Base-by-base conservation (phyloP, 92 coral and sea anemone genomes). In the Bergia sp. region DNA sequence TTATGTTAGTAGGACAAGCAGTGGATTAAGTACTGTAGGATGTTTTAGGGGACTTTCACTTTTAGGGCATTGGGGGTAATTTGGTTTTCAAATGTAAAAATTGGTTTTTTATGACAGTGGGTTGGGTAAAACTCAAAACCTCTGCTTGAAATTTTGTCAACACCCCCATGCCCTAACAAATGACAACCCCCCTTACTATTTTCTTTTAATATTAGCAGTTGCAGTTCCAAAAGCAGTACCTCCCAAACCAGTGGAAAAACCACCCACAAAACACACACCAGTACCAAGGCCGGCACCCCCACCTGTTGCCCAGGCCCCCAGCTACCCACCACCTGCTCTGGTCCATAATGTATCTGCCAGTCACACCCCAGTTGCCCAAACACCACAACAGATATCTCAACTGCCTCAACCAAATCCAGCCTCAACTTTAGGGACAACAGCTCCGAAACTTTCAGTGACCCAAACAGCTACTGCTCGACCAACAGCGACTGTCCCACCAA, bases 221-320 rank as follows among this genome's bases (percentile, higher is more conserved):
- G 42, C 87, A 84, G 87, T 69, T 69, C 47, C 58, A 69, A 84
- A 84, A 37, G 36, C 44, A 71, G 61, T 61, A 4, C 43, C 64
- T 49, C 16, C 87, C 41, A 84, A 69, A 84, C 87, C 87, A 5
- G 87, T 47, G 16, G 87, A 84, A 47, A 84, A 84, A 42, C 87
- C 65, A 6, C 87, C 75, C 43, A 10, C 61, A 18, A 82, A 64
- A 66, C 75, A 64, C 58, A 20, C 86, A 16, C 37, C 72, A 12
- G 40, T 67, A 84, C 78, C 76, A 10, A 66, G 37, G 40, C 77
- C 87, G 13, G 9, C 44, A 20, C 41, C 43, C 29, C 79, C 50
- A 43, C 36, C 61, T 1, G 66, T 37, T 9, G 78, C 38, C 13
- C 78, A 84, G 43, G 66, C 76, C 2, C 76, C 86, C 37, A 82